Evolutionary conservation across 2,113 vertebrate species (phyloP).

Genomic region (Thalassarche chlororhynchos): DNA sequence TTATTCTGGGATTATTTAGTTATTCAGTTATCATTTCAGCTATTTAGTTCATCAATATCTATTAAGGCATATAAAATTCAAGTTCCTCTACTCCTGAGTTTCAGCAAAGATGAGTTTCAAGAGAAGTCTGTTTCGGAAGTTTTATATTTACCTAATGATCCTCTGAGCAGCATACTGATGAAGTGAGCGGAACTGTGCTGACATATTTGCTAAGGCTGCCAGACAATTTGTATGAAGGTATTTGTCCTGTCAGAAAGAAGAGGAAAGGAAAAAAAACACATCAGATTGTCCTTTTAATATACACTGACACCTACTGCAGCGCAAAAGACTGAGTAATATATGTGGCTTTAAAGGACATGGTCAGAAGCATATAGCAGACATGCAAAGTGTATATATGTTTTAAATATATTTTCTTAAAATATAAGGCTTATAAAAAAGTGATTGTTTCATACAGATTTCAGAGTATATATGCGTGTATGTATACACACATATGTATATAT

Average conservation of each 20-base stretch:
- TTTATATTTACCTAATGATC: conserved; percentile 90
- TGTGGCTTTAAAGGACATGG: not conserved
- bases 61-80: not conserved
- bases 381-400: not conserved
- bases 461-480: too few relatives aligned
- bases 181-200: conserved; percentile 93
- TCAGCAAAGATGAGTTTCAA: not conserved
- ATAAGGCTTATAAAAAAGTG: not conserved
- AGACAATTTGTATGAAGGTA: conserved; percentile 98
- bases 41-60: not conserved
- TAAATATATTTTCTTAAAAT: not conserved
- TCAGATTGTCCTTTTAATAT: not conserved
- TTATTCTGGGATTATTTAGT: not conserved
- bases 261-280: not conserved
- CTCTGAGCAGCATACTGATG: conserved; percentile 98
- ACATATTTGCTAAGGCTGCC: conserved; percentile 98
- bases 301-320: not conserved
- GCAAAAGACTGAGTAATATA: not conserved
- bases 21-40: not conserved
- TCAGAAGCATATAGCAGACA: not conserved
- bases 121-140: not conserved
- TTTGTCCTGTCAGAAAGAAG: conserved; percentile 86
- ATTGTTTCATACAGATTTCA: not conserved
- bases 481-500: not conserved
- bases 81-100: not conserved